These are phyloP conservation scores for Heliopora coerulea DNA, from an alignment of 92 coral and sea anemone genomes.

Conservation along the genomic window DNA sequence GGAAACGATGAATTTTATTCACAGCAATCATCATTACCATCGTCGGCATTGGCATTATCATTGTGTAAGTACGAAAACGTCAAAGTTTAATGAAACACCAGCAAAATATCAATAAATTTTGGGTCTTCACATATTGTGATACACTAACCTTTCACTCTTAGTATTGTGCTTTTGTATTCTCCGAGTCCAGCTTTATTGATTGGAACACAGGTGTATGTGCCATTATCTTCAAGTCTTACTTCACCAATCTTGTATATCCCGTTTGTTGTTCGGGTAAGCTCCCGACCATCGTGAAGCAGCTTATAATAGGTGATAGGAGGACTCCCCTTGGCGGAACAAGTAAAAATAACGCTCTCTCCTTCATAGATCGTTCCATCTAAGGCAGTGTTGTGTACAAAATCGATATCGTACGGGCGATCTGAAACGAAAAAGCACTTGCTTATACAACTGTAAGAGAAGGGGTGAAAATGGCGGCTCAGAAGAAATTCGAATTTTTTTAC, in stretches of 20 bases:
- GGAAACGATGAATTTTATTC: too few species aligned
- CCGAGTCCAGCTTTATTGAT: slow-evolving; percentile 32
- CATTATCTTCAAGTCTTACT: slow-evolving; percentile 17
- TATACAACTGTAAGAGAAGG: background rate
- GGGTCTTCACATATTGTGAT: too few species aligned
- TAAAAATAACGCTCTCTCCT: slow-evolving; percentile 24
- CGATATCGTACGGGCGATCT: slow-evolving; percentile 30
- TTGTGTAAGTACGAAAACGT: too few species aligned
- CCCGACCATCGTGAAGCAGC: slow-evolving; percentile 20
- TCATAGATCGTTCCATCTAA: slow-evolving; percentile 32
- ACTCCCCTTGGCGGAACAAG: slow-evolving; percentile 32
- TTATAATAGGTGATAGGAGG: slow-evolving; percentile 25
- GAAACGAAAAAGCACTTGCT: background rate
- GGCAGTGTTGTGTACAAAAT: slow-evolving; percentile 35
- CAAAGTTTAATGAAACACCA: background rate
- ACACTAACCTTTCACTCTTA: slow-evolving; percentile 22
- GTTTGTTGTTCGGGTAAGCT: background rate
- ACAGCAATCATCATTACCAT: too few species aligned
- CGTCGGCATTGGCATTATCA: too few species aligned
- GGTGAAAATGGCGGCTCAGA: too few species aligned
- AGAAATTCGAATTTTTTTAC: too few species aligned
- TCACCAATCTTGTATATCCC: slow-evolving; percentile 14
- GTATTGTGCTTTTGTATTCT: slow-evolving; percentile 9
- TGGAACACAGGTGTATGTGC: slow-evolving; percentile 28
- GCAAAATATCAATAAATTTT: background rate